phyloP scores from a whole-genome alignment of 2,113 vertebrate genomes.

The Paradoxurus hermaphroditus region DNA sequence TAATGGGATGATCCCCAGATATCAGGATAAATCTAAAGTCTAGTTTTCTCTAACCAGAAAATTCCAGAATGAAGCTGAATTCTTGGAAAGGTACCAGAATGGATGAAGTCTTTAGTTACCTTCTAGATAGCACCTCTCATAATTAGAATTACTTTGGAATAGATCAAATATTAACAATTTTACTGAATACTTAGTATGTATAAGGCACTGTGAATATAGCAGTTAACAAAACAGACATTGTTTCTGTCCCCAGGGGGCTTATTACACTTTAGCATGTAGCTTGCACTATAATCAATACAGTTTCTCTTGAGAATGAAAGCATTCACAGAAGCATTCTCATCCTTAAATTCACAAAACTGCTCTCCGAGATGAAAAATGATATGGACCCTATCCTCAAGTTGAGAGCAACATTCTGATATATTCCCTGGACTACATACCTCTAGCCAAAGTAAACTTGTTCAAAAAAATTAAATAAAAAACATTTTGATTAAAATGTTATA shows the following conservation, averaged over 20 bases:
- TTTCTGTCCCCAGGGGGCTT: neutral
- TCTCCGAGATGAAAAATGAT: neutral
- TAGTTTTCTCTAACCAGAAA: constrained; percentile 22
- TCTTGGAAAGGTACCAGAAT: neutral
- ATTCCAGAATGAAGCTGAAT: constrained; percentile 4
- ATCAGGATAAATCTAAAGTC: neutral
- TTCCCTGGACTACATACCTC: neutral
- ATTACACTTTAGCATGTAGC: neutral
- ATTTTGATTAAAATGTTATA: constrained; percentile 10
- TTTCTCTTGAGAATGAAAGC: neutral
- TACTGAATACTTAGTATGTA: neutral
- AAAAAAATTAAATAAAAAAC: constrained; percentile 34
- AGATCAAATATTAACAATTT: constrained; percentile 21
- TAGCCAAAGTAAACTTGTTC: constrained; percentile 28
- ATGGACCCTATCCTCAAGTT: neutral
- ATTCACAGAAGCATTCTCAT: neutral
- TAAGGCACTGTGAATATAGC: neutral
- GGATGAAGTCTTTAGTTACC: neutral
- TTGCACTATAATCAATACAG: neutral
- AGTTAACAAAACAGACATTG: neutral
- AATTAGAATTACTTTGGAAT: constrained; percentile 34
- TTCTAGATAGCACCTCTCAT: neutral
- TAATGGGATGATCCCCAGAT: neutral
- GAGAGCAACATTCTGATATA: neutral
- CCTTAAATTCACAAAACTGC: neutral